These are phyloP conservation scores for Sarotherodon lohbergeri DNA, from an alignment of 2,113 vertebrate species.

Conservation along the genomic window DNA sequence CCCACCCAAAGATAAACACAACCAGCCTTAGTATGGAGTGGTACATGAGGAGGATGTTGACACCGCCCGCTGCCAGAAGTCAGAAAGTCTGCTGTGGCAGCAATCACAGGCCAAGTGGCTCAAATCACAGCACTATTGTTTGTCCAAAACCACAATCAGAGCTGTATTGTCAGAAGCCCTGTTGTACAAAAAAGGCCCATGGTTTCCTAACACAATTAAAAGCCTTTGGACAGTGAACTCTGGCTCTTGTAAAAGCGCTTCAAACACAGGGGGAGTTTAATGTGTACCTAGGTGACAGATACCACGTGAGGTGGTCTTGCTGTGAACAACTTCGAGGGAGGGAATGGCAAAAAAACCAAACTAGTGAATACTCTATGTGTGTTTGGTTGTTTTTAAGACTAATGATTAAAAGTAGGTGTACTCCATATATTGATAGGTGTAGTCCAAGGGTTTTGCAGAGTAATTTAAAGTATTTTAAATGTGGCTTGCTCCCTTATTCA, in stretches of 20 bases:
- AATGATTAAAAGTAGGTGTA: background rate
- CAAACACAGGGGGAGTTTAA: background rate
- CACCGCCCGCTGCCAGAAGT: background rate
- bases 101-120: conserved; percentile 41
- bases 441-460: background rate
- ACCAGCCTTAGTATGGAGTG: background rate
- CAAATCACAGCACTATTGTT: conserved; percentile 61
- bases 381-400: background rate
- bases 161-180: conserved; percentile 34
- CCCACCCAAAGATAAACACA: background rate
- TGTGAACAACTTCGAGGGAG: background rate
- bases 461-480: background rate
- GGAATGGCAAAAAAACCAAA: background rate
- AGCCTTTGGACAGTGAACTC: background rate
- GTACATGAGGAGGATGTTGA: conserved; percentile 1
- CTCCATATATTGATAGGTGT: background rate
- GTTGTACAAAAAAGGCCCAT: background rate
- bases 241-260: background rate
- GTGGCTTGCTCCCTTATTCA: background rate
- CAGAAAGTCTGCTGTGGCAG: conserved; percentile 2
- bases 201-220: conserved; percentile 37
- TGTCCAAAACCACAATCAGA: conserved; percentile 56
- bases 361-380: background rate
- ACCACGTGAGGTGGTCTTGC: background rate
- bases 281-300: background rate